Base-by-base conservation (phyloP, 2,888 invertebrate species). In the Apodemia zela region DNA sequence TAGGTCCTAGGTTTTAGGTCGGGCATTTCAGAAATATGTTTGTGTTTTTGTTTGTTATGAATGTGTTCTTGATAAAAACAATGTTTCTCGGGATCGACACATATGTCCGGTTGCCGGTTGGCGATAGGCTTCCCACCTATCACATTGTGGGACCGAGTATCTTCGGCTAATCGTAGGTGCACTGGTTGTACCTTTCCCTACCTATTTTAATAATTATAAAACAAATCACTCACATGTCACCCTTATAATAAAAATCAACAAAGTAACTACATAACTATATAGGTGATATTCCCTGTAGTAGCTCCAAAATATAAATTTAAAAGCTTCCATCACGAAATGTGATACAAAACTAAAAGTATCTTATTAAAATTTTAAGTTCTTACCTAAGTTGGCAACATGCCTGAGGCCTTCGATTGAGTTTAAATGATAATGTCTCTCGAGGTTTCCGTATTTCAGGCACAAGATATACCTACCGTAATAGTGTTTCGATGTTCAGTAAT, bases 321-420 rank as follows among this genome's bases (percentile, higher is more conserved):
- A 42, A 15, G 15, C 4, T 42, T 15, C 15, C 42, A 42, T 15
- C 15, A 5, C 5, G 42, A 38, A 38, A 38, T 42, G 4, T 5
- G 5, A 42, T 15, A 42, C 42, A 42, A 42, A 42, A n/a, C 25
- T 25, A 17, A 25, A 54, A 54, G 25, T 54, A 25, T 25, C 13
- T 54, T 15, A 54, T 54, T 54, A 54, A 54, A 25, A 25, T 54
- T 54, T 25, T 15, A 54, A 54, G 25, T 54, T 54, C 25, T 54
- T 54, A 25, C 5, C 6, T 6, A 54, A 54, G 13, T 21, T 54
- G 54, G 54, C 54, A 21, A 21, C 54, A 25, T 54, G 54, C 25
- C 54, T 54, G 25, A 54, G 15, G 25, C 13, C 21, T 54, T 2
- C 11, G 54, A 54, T 54, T 6, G 54, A 54, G 13, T 21, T 21